Conservation (phyloP, 2,888 invertebrate species). For the Esperia sulphurella region DNA sequence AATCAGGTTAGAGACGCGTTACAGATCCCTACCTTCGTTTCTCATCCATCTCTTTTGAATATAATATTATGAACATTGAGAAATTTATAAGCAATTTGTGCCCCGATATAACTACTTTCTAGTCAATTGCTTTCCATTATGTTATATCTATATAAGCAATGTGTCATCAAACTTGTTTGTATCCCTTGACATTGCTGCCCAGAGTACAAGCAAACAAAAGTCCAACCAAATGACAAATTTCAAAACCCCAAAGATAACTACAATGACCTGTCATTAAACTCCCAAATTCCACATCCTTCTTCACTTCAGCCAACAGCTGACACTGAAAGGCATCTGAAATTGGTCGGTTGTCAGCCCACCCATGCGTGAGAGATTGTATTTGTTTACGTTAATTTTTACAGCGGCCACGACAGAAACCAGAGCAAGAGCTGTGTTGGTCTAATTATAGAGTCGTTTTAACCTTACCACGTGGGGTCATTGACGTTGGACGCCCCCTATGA, state of each 20-base stretch:
- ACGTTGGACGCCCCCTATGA: slow-evolving; percentile 32
- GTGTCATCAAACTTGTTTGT: not conserved
- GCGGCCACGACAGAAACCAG: slow-evolving; percentile 76
- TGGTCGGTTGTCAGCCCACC: slow-evolving; percentile 56
- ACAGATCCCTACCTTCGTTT: no score
- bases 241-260: slow-evolving; percentile 27
- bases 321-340: slow-evolving; percentile 28
- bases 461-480: slow-evolving; percentile 70
- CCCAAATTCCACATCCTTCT: slow-evolving; percentile 24
- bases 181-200: not conserved
- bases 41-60: no score
- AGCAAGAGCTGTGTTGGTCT: slow-evolving; percentile 53
- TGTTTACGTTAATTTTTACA: slow-evolving; percentile 77
- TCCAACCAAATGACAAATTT: slow-evolving; percentile 49
- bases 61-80: no score
- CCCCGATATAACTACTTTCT: no score
- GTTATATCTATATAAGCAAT: no score
- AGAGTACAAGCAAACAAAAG: slow-evolving; percentile 15
- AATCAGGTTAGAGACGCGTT: no score
- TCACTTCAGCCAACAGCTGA: slow-evolving; percentile 11
- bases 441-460: slow-evolving; percentile 67
- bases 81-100: no score
- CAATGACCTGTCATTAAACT: slow-evolving; percentile 19
- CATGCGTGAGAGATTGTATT: slow-evolving; percentile 66
- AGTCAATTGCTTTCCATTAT: no score